Evolutionary conservation across 2,113 vertebrate species (phyloP), one percentile per base, ranked within the genome.

Genomic region (Caloenas nicobarica): DNA sequence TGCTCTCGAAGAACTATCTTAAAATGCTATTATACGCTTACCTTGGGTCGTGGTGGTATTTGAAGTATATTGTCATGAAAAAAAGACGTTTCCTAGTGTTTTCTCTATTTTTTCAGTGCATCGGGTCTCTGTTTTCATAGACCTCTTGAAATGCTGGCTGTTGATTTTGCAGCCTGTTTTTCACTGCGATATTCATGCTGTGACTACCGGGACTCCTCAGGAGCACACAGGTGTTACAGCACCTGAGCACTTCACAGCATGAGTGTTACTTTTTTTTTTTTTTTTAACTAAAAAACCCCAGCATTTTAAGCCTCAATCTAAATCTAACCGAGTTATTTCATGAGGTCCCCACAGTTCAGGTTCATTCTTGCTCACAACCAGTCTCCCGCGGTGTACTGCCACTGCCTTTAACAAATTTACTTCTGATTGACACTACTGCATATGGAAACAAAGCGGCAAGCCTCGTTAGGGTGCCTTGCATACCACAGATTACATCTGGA

Each of bases 1-100:
- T 84, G 72, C 80, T 81, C 88, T 92, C 93, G 44, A 93, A 95
- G 86, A 93, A 69, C 61, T 54, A 51, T 29, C 93, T 94, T 90
- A 65, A 86, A 92, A 91, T 34, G 69, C 88, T 92, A 64, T 57
- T 90, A 88, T 13, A 61, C 48, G 22, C 19, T 53, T 81, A 91
- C 88, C 76, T 40, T 36, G 86, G 86, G 91, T 72, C 77, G 69
- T 22, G 53, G 44, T 46, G 72, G 72, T 60, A 81, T 91, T 95
- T 90, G 64, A 77, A 91, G 79, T 61, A 69, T 7, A 38, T 4
- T 51, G 12, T 16, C 65, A 76, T 3, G 57, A 44, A 21, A 76
- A 84, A 31, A 33, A 31, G 36, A 79, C 31, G 76, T 70, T 76
- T 86, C 61, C 65, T 40, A n/a, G 56, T 11, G 25, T 62, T 73